Evolutionary conservation across 2,797 vertebrate genomes (phyloP).

Genomic region (Sphaeramia orbicularis): DNA sequence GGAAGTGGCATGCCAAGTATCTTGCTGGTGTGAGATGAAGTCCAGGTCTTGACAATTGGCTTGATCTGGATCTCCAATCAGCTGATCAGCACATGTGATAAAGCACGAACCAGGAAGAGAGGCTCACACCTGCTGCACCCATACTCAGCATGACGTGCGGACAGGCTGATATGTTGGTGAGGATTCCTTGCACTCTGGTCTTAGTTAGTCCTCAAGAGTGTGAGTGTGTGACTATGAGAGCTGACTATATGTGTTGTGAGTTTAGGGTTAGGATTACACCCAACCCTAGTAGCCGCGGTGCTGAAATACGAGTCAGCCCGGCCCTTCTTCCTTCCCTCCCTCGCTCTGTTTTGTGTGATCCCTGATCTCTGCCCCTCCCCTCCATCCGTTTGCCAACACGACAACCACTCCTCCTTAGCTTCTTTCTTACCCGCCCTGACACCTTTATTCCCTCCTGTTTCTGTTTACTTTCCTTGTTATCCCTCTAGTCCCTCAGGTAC

Average conservation of each 20-base stretch:
- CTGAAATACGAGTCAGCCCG: constrained; percentile 88
- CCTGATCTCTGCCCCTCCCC: constrained; percentile 65
- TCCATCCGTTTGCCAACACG: constrained; percentile 67
- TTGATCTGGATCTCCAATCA: constrained; percentile 27
- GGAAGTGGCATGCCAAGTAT: background rate
- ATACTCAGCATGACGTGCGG: background rate
- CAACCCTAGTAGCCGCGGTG: constrained; percentile 72
- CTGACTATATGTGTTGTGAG: constrained; percentile 53
- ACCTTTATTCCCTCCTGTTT: constrained; percentile 30
- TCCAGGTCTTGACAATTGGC: constrained; percentile 27
- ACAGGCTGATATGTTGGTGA: constrained; percentile 6
- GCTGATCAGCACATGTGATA: constrained; percentile 30
- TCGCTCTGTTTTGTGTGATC: constrained; percentile 54
- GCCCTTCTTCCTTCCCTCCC: constrained; percentile 65
- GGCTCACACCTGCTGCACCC: constrained; percentile 53
- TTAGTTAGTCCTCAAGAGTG: constrained; percentile 34
- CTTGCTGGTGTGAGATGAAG: background rate
- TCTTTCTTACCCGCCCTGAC: constrained; percentile 10
- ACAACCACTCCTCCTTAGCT: constrained; percentile 82
- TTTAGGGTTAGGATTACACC: constrained; percentile 84
- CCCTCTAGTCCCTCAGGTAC: constrained; percentile 53
- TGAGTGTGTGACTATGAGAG: constrained; percentile 44
- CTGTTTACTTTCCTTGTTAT: constrained; percentile 72
- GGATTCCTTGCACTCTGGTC: constrained; percentile 32
- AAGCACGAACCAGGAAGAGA: constrained; percentile 14